These are phyloP conservation scores for Crotalus viridis DNA, from an alignment of 2,113 vertebrate genomes.

Conservation along the genomic window DNA sequence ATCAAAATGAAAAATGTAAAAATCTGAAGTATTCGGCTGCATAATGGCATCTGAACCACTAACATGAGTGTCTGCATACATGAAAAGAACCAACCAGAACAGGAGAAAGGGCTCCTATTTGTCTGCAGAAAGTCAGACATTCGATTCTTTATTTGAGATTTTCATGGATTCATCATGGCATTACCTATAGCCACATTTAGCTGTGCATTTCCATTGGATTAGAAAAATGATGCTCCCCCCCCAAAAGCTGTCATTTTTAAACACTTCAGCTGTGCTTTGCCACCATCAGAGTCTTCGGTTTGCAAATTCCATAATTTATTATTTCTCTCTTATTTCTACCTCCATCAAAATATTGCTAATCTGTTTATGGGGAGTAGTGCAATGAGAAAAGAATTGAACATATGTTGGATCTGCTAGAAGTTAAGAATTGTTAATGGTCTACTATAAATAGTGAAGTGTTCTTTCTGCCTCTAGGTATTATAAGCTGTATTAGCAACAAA, in stretches of 20 bases:
- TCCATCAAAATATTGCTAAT: conserved; percentile 65
- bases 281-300: conserved; percentile 60
- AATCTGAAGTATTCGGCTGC: conserved; percentile 41
- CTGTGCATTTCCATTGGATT: conserved; percentile 57
- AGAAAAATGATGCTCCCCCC: conserved; percentile 61
- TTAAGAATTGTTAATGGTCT: conserved; percentile 35
- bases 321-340: conserved; percentile 46
- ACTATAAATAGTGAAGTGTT: conserved; percentile 12
- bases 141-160: conserved; percentile 48
- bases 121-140: conserved; percentile 46
- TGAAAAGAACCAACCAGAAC: conserved; percentile 39
- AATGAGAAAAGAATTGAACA: conserved; percentile 49
- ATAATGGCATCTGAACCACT: conserved; percentile 36
- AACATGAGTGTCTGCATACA: conserved; percentile 37
- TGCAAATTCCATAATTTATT: conserved; percentile 69
- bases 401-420: conserved; percentile 46
- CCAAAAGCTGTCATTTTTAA: conserved; percentile 67
- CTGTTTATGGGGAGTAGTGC: conserved; percentile 39
- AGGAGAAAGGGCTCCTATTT: conserved; percentile 42
- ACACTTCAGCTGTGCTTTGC: conserved; percentile 70
- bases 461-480: conserved; percentile 9
- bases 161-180: conserved; percentile 66
- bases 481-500: conserved; percentile 26
- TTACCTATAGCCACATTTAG: conserved; percentile 65
- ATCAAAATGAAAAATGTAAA: conserved; percentile 60